Percentiles rank a stretch among this genome's conserved stretches.
Conservation (phyloP, 2,797 vertebrate genomes). For the Argentina silus region DNA sequence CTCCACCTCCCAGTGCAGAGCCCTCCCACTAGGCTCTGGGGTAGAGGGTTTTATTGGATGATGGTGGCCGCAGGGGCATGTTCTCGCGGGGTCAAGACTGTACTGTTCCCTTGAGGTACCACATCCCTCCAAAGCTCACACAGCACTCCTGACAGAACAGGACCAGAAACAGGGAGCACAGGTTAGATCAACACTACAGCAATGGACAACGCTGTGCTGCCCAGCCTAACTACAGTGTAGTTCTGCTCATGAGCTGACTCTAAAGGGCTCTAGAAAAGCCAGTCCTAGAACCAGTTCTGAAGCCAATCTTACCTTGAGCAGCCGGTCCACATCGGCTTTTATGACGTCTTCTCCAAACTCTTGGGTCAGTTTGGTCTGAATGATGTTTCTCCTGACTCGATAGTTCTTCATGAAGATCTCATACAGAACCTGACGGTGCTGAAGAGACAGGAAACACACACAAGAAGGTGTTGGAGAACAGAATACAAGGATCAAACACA, state of each 20-base stretch:
- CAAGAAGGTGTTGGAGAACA: background rate
- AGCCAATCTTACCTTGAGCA: slow-evolving; percentile 84
- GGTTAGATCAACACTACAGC: slow-evolving; percentile 6
- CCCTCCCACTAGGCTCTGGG: slow-evolving; percentile 58
- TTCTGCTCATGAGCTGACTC: too few species aligned
- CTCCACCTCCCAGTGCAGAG: slow-evolving; percentile 31
- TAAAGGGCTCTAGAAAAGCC: background rate
- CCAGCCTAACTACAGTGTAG: too few species aligned
- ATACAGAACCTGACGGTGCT: slow-evolving; percentile 93
- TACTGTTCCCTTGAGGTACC: slow-evolving; percentile 97
- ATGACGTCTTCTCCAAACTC: slow-evolving; percentile 87
- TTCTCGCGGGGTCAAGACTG: slow-evolving; percentile 87
- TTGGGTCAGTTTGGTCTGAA: slow-evolving; percentile 85
- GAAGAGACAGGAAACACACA: slow-evolving; percentile 24
- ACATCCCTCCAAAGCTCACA: slow-evolving; percentile 90
- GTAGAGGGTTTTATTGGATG: slow-evolving; percentile 49
- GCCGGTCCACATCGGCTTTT: slow-evolving; percentile 90
- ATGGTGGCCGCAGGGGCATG: slow-evolving; percentile 32
- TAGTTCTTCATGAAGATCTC: slow-evolving; percentile 94
- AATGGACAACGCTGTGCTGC: background rate
- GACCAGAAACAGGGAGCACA: background rate
- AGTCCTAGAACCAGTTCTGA: background rate
- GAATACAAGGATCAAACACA: background rate
- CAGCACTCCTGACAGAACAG: slow-evolving; percentile 90
- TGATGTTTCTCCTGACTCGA: slow-evolving; percentile 83